A percentile compares a stretch with the other conserved stretches of the same genome.
Conservation (phyloP, 2,113 vertebrate genomes). For the Poecile atricapillus region DNA sequence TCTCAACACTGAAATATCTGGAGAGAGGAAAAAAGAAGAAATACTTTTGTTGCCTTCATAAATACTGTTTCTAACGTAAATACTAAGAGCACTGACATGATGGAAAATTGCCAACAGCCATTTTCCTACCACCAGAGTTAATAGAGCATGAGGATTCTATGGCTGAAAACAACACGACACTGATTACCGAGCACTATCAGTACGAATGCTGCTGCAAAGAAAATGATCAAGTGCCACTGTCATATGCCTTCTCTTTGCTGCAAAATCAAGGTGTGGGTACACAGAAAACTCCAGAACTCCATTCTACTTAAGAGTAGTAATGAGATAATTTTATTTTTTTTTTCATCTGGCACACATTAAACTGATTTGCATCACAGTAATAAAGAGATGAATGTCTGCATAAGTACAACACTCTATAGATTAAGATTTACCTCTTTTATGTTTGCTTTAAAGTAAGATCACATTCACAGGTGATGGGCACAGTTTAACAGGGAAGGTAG, state of each 20-base stretch:
- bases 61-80: conserved; percentile 47
- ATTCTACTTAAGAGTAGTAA: neutral
- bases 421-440: neutral
- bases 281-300: neutral
- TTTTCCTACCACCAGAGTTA: conserved; percentile 70
- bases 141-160: conserved; percentile 61
- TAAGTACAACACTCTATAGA: neutral
- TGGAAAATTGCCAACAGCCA: conserved; percentile 69
- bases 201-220: neutral
- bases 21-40: neutral
- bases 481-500: conserved; percentile 25
- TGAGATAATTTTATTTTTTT: neutral
- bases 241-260: neutral
- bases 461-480: neutral
- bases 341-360: neutral
- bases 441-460: neutral
- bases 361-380: neutral
- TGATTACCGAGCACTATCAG: conserved; percentile 16
- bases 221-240: conserved; percentile 6
- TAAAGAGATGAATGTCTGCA: neutral
- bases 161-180: conserved; percentile 9
- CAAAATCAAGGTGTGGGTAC: neutral
- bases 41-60: conserved; percentile 34
- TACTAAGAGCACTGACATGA: conserved; percentile 50
- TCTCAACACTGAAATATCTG: neutral